Conservation (phyloP, 2,888 invertebrate species). For the Schizaphis graminum region DNA sequence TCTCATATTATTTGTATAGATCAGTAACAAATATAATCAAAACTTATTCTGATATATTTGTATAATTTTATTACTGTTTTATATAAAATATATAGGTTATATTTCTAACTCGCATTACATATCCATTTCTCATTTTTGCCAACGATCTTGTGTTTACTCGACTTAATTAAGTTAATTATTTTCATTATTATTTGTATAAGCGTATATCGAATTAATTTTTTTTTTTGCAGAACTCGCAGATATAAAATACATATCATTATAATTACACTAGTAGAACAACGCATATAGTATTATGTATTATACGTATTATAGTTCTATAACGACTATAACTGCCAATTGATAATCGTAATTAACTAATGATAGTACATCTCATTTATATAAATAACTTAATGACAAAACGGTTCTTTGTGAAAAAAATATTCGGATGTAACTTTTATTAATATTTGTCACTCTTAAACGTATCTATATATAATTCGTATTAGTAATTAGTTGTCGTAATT, state of each 20-base stretch:
- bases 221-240: not conserved
- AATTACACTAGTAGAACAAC: not conserved
- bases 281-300: not conserved
- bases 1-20: no score
- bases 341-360: constrained; percentile 9
- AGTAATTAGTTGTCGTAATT: not conserved
- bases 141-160: not conserved
- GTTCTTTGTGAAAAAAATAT: not conserved
- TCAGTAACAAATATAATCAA: no score
- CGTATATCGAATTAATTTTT: not conserved
- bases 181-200: not conserved
- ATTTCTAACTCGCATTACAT: not conserved
- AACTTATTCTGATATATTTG: no score
- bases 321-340: not conserved
- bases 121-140: no score
- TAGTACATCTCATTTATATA: not conserved
- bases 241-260: not conserved
- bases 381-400: not conserved
- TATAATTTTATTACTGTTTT: no score
- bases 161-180: not conserved
- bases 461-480: not conserved
- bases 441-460: not conserved
- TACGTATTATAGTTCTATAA: not conserved
- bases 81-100: no score
- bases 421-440: not conserved